phyloP scores from a whole-genome alignment of 2,797 vertebrate genomes.

The Crypturellus tataupa region DNA sequence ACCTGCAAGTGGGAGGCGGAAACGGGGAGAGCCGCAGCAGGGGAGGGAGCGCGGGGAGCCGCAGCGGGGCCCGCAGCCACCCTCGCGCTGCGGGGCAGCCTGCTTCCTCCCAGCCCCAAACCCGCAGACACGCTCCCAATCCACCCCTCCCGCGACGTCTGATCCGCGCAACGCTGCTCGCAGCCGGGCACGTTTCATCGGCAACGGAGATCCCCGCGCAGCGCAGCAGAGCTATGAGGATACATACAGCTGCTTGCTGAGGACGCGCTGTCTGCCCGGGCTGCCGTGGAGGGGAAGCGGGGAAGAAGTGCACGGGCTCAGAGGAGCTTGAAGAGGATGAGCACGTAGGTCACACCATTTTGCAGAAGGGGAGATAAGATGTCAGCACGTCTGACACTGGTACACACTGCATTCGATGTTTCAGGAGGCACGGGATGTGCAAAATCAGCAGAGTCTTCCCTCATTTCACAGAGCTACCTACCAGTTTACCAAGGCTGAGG shows the following conservation, averaged over 20 bases:
- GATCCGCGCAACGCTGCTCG: background rate
- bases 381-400: background rate
- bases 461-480: background rate
- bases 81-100: background rate
- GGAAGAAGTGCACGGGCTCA: background rate
- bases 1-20: background rate
- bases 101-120: background rate
- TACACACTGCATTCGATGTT: background rate
- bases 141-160: background rate
- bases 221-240: background rate
- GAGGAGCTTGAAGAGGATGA: background rate
- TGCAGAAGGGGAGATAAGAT: background rate
- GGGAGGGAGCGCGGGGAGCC: background rate
- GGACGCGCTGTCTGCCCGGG: background rate
- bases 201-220: background rate
- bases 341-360: background rate
- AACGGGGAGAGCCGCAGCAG: background rate
- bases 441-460: background rate
- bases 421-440: background rate
- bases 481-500: background rate
- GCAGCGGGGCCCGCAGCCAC: background rate
- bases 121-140: background rate
- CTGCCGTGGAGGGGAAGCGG: background rate
- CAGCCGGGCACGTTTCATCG: background rate
- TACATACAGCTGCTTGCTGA: background rate